These are phyloP conservation scores for Alosa alosa DNA, from an alignment of 2,113 vertebrate genomes.

Conservation along the genomic window DNA sequence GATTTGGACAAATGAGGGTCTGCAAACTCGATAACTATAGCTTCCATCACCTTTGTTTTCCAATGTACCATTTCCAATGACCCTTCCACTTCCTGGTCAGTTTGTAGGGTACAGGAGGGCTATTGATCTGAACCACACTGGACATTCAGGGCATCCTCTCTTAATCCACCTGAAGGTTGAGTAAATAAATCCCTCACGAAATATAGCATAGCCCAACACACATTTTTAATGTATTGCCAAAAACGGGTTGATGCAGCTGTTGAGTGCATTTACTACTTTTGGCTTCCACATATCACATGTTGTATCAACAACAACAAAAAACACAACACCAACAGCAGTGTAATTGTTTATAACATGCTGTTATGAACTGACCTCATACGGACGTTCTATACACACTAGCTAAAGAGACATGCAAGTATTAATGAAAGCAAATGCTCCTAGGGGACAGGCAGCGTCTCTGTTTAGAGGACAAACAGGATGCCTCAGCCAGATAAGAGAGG, in stretches of 20 bases:
- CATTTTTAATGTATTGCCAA: too few relatives aligned
- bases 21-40: background rate
- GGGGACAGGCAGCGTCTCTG: background rate
- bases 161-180: background rate
- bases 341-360: background rate
- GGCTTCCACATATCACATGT: background rate
- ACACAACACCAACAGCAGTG: background rate
- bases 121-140: background rate
- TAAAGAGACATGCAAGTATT: background rate
- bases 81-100: background rate
- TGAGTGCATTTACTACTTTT: background rate
- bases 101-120: background rate
- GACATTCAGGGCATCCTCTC: background rate
- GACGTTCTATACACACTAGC: background rate
- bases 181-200: background rate
- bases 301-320: background rate
- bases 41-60: background rate
- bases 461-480: background rate
- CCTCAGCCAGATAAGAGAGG: slow-evolving; percentile 23
- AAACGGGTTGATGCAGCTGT: too few relatives aligned
- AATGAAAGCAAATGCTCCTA: background rate
- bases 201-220: background rate
- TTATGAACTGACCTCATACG: background rate
- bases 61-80: background rate
- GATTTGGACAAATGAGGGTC: background rate